Evolutionary conservation across 2,113 vertebrate species (phyloP), one percentile per base, ranked within the genome.

Genomic region (Recurvirostra avosetta): DNA sequence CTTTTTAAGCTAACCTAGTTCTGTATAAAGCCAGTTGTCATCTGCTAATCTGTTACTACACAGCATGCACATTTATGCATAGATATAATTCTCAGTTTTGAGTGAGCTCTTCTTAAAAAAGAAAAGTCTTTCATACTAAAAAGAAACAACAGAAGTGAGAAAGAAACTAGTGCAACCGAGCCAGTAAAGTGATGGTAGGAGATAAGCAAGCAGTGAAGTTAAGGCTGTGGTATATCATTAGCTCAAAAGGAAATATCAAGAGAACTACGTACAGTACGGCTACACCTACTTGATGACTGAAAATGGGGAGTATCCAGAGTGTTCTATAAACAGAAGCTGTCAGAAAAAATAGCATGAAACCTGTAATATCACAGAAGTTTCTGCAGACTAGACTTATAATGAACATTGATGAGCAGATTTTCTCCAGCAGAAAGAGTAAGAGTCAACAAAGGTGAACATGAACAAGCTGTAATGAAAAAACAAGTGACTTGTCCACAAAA

Each of bases 391-490:
- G 70, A 41, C 6, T 36, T 76, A 41, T 40, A 61, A 22, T 30
- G 15, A 1, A 9, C 40, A 45, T 11, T 76, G 73, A n/a, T 0
- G 0, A 72, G 17, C 6, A 87, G 18, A 61, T 90, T 73, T 83
- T 76, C 15, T 76, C 11, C 49, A 68, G 14, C 7, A 65, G 22
- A 73, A 85, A 47, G 43, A 43, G 61, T 5, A 32, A 22, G 19
- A 62, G 8, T 4, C 30, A 19, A 32, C 30, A 56, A 56, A 32
- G 17, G 29, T 3, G 21, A 87, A 41, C 0, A 5, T 65, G 26
- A 77, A 50, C 8, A 32, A 68, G 5, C 14, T 38, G 6, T 34
- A 76, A 45, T 11, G 1, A 47, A 45, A 73, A 79, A 56, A 7
- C 2, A 53, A 34, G 21, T 27, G n/a, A 40, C 7, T 8, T 22